Evolutionary conservation across 2,113 vertebrate genomes (phyloP).

Genomic region (Clarias batrachus): DNA sequence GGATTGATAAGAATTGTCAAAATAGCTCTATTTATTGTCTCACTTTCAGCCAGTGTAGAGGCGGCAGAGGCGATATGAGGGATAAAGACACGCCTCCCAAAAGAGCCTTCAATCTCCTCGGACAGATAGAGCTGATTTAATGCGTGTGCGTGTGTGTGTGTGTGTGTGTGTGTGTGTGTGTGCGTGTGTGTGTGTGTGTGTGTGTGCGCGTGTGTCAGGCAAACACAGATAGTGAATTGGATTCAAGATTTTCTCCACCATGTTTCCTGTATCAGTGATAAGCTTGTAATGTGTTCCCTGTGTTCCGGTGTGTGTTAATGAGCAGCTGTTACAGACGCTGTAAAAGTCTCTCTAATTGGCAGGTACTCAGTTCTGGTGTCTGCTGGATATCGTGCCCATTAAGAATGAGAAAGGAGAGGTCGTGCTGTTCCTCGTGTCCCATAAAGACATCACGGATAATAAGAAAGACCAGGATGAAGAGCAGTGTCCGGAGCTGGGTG

Average conservation of each 20-base stretch:
- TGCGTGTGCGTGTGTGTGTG: not conserved
- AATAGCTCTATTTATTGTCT: not conserved
- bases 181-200: not conserved
- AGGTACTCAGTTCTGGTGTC: constrained; percentile 89
- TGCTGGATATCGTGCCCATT: constrained; percentile 89
- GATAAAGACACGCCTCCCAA: not conserved
- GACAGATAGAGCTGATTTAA: not conserved
- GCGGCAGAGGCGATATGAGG: not conserved
- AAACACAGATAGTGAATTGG: not conserved
- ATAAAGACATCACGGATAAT: constrained; percentile 88
- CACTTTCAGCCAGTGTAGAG: not conserved
- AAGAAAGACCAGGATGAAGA: constrained; percentile 79
- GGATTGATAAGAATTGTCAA: not conserved
- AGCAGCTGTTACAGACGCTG: constrained; percentile 19
- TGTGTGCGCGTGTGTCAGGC: not conserved
- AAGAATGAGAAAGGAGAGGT: constrained; percentile 92
- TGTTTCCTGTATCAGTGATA: constrained; percentile 10
- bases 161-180: not conserved
- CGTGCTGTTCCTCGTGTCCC: constrained; percentile 87
- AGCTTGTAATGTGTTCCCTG: not conserved
- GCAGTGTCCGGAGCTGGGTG: constrained; percentile 78
- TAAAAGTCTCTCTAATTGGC: constrained; percentile 31
- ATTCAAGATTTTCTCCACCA: not conserved
- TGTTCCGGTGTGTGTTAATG: constrained; percentile 37
- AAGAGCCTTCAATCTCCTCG: not conserved